Conservation (phyloP, 1,140 invertebrate species). For the Drepana arcuata region DNA sequence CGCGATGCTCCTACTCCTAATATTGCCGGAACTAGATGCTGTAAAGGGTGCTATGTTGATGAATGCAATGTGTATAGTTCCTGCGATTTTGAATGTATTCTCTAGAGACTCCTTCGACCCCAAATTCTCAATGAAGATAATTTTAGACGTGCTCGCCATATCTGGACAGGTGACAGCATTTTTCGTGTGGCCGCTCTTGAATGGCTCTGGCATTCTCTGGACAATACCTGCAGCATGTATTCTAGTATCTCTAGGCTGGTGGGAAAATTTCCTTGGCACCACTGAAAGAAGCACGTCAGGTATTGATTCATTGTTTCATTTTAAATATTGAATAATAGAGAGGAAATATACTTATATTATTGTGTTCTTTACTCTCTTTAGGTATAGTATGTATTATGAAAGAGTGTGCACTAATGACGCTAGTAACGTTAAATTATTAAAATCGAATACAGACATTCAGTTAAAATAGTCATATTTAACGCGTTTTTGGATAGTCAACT, state of each 20-base stretch:
- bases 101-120: constrained; percentile 84
- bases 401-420: too few relatives aligned
- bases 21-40: constrained; percentile 92
- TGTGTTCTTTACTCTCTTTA: too few relatives aligned
- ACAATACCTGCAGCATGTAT: constrained; percentile 86
- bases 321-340: constrained; percentile 2
- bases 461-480: too few relatives aligned
- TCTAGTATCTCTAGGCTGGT: constrained; percentile 92
- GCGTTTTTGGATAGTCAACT: too few relatives aligned
- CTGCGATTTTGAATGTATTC: constrained; percentile 78
- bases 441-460: too few relatives aligned
- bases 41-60: constrained; percentile 94
- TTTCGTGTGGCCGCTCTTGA: constrained; percentile 88
- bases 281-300: constrained; percentile 31
- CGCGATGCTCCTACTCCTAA: constrained; percentile 85
- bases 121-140: constrained; percentile 79
- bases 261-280: constrained; percentile 93
- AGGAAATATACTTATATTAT: too few relatives aligned
- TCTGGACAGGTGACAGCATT: constrained; percentile 89
- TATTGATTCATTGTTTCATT: constrained; percentile 16
- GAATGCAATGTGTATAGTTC: constrained; percentile 92
- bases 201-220: constrained; percentile 79
- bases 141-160: constrained; percentile 85
- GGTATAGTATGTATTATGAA: too few relatives aligned
- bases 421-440: too few relatives aligned